Evolutionary conservation across 2,113 vertebrate species (phyloP).

Genomic region (Anguilla rostrata): DNA sequence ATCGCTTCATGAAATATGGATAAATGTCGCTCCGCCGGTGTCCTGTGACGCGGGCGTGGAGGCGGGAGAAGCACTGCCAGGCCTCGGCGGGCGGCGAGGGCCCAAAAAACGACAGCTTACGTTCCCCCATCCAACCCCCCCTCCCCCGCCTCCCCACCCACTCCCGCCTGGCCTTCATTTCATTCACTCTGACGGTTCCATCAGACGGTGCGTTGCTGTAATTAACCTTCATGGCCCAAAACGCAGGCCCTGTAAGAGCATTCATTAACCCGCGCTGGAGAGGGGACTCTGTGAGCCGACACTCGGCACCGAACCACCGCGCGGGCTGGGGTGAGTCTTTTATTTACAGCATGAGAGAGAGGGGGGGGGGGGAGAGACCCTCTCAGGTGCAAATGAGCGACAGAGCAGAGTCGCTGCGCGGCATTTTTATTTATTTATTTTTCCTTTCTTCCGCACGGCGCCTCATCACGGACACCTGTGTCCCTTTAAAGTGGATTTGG

Average conservation of each 20-base stretch:
- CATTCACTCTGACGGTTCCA: constrained; percentile 36
- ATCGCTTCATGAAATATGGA: constrained; percentile 52
- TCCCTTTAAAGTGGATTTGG: not conserved
- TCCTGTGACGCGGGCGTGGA: constrained; percentile 31
- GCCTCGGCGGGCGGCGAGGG: not conserved
- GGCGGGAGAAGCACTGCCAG: not conserved
- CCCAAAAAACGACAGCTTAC: not conserved
- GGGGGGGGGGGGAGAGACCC: not conserved
- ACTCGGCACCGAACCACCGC: not conserved
- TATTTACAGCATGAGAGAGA: not conserved
- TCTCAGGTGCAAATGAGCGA: not conserved
- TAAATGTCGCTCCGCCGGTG: constrained; percentile 52
- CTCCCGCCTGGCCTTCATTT: constrained; percentile 44
- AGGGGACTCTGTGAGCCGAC: not conserved
- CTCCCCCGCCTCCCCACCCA: not conserved
- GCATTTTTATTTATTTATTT: not conserved
- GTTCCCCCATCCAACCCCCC: no score
- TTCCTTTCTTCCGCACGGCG: not conserved
- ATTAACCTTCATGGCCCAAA: constrained; percentile 60
- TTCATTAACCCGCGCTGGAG: constrained; percentile 57
- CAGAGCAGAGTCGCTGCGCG: not conserved
- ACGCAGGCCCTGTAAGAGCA: constrained; percentile 41
- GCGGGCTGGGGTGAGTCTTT: not conserved
- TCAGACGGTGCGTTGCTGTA: constrained; percentile 48
- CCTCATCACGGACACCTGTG: not conserved